Base-by-base conservation (phyloP, 1,140 invertebrate genomes). In the Pomacea maculata region DNA sequence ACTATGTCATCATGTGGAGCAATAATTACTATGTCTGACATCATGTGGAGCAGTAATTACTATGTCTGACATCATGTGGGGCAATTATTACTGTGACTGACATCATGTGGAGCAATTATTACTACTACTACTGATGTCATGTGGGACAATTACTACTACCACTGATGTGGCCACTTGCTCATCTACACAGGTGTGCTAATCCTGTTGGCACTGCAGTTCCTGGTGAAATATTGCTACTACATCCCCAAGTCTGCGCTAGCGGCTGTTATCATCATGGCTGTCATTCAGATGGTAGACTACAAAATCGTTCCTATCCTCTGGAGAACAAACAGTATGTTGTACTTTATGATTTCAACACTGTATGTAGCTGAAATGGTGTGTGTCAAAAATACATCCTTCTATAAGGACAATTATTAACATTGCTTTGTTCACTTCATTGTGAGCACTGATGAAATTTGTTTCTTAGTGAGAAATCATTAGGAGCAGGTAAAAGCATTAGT, bases 181-280 rank as follows among this genome's bases (percentile, higher is more conserved):
- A 6, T 45, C 34, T 4, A 45, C 87, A 34, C 84, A 90, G 91
- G 91, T 80, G 85, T 83, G 52, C 75, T 92, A 52, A 89, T 92
- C 19, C 80, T 92, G 12, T 45, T 92, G 55, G 86, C 92, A 11
- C 85, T 92, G 57, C 82, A 78, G 65, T 85, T 92, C 34, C 84
- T 92, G 17, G 92, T 91, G 29, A 90, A 90, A 14, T 84, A 88
- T 25, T 91, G 92, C 78, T 87, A 90, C 75, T 92, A 91, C 84
- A 92, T 92, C 77, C 92, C 92, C 0, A 89, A 89, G 45, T 82
- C 92, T 12, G 89, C 91, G 6, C 83, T 92, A 55, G 89, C 91
- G n/a, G 91, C 91, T 73, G 91, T 92, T 74, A 92, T 92, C 82
- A 92, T 92, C 65, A 87, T 85, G 25, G 90, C 92, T 80, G 91